These are phyloP conservation scores for Alcis repandata DNA, from an alignment of 2,888 invertebrate species.

Conservation along the genomic window DNA sequence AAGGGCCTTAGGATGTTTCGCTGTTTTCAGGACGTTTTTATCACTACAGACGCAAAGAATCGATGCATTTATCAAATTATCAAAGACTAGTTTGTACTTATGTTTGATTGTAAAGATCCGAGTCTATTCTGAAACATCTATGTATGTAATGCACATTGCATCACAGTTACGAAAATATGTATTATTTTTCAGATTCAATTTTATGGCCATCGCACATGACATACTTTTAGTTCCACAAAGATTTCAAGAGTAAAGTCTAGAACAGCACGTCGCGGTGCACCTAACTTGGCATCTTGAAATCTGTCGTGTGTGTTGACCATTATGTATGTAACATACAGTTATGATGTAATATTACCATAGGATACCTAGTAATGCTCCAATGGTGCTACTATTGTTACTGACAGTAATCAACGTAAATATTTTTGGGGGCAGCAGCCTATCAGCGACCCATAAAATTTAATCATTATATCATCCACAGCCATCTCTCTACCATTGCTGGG, in stretches of 20 bases:
- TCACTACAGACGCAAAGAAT: slow-evolving; percentile 28
- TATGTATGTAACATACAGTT: slow-evolving; percentile 5
- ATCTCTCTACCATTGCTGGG: no score
- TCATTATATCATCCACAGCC: no score
- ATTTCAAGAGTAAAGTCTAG: neutral
- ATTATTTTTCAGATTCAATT: neutral
- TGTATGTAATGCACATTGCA: neutral
- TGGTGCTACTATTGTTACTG: slow-evolving; percentile 26
- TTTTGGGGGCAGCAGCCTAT: neutral
- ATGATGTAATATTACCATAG: slow-evolving; percentile 19
- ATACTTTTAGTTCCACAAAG: neutral
- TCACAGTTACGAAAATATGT: neutral
- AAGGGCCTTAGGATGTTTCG: slow-evolving; percentile 5
- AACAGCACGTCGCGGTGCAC: neutral
- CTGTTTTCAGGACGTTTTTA: slow-evolving; percentile 23
- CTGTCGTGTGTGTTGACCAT: neutral
- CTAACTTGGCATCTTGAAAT: neutral
- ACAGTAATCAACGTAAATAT: neutral
- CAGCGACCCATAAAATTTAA: neutral
- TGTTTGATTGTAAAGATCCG: slow-evolving; percentile 11
- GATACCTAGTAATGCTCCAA: slow-evolving; percentile 21
- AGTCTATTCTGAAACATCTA: neutral
- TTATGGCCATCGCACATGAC: neutral
- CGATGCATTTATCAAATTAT: slow-evolving; percentile 27
- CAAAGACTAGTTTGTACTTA: slow-evolving; percentile 32